phyloP scores from a whole-genome alignment of 2,888 invertebrate species.

The Euplagia quadripunctaria region DNA sequence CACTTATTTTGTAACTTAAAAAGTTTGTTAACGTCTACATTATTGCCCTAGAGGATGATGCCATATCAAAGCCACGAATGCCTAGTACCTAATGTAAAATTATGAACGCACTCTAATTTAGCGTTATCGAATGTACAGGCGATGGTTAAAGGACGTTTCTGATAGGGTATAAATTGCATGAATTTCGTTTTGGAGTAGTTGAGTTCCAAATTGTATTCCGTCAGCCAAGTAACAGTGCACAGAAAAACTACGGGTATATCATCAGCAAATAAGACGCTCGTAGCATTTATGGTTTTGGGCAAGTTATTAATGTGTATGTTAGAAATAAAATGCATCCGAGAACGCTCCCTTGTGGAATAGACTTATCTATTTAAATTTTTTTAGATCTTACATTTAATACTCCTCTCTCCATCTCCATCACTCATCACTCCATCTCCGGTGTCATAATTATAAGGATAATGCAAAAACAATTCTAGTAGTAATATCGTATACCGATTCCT shows the following conservation, averaged over 20 bases:
- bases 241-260: not conserved
- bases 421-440: not conserved
- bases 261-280: not conserved
- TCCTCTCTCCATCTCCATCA: too few relatives aligned
- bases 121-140: not conserved
- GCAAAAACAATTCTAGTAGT: not conserved
- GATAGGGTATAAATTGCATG: too few relatives aligned
- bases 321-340: not conserved
- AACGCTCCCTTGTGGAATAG: not conserved
- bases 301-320: not conserved
- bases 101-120: not conserved
- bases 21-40: too few relatives aligned
- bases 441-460: not conserved
- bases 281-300: not conserved
- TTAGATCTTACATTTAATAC: not conserved
- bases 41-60: too few relatives aligned
- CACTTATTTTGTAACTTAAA: too few relatives aligned
- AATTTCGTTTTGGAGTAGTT: not conserved
- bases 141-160: not conserved
- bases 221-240: not conserved
- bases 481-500: not conserved
- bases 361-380: not conserved
- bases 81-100: too few relatives aligned
- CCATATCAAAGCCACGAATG: too few relatives aligned
- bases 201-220: not conserved